Conservation (phyloP, 2,797 vertebrate genomes). For the Cheirogaleus major region DNA sequence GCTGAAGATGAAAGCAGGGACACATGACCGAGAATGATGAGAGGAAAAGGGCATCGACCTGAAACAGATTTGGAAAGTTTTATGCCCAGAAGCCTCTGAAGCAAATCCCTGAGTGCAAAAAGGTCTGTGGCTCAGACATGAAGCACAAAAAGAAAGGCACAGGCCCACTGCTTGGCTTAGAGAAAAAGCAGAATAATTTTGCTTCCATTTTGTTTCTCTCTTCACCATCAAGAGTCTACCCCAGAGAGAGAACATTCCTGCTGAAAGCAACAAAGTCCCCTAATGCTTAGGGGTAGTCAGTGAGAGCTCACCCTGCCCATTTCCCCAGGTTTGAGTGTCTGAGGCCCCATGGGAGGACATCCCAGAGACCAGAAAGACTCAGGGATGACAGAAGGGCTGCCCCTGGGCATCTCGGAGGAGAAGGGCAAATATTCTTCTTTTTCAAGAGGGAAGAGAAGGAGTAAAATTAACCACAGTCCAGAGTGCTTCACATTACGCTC, state of each 20-base stretch:
- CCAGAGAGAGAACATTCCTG: not conserved
- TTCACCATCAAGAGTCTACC: not conserved
- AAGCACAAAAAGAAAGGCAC: not conserved
- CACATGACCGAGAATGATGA: accelerated
- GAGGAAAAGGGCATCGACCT: not conserved
- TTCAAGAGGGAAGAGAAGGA: not conserved
- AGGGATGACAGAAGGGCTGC: not conserved
- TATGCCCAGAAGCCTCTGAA: not conserved
- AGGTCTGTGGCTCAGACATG: not conserved
- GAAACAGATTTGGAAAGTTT: not conserved
- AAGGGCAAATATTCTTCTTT: not conserved
- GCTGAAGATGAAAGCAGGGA: not conserved
- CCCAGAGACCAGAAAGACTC: not conserved
- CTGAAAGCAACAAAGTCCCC: not conserved
- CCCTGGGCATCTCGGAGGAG: not conserved
- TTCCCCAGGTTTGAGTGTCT: not conserved
- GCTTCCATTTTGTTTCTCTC: not conserved
- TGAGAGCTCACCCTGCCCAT: not conserved
- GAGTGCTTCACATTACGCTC: not conserved
- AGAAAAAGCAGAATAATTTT: not conserved
- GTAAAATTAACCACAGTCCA: not conserved
- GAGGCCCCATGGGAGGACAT: not conserved
- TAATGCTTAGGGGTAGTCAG: not conserved
- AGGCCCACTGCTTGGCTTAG: not conserved
- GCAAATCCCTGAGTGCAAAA: not conserved